Conservation (phyloP, 2,888 invertebrate species). For the Mesorhabditis spiculigera region DNA sequence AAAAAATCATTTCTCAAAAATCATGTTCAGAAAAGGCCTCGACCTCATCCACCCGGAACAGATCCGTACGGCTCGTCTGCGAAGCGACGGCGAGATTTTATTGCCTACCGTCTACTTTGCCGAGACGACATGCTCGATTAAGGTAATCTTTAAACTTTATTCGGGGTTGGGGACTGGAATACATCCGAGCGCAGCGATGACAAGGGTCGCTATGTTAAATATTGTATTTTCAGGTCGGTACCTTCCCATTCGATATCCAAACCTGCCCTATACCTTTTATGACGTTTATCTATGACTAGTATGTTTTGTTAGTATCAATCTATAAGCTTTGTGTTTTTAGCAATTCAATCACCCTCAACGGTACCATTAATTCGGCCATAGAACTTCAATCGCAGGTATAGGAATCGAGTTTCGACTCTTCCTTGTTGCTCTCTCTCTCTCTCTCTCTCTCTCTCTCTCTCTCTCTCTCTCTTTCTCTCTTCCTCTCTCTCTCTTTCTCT, state of each 20-base stretch:
- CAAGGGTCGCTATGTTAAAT: too few species aligned
- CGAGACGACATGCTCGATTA: neutral
- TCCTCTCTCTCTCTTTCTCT: too few species aligned
- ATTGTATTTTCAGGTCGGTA: neutral
- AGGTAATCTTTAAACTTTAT: neutral
- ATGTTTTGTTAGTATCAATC: neutral
- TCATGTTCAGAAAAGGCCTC: too few species aligned
- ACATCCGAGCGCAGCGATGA: too few species aligned
- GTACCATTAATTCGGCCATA: neutral
- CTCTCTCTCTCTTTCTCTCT: too few species aligned
- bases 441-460: too few species aligned
- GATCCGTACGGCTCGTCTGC: too few species aligned
- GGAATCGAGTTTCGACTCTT: too few species aligned
- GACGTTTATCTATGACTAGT: neutral
- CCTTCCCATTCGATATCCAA: neutral
- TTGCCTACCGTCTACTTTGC: neutral
- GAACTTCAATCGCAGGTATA: neutral
- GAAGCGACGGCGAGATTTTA: neutral
- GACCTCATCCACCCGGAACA: too few species aligned
- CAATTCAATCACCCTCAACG: neutral
- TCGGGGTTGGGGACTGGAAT: too few species aligned
- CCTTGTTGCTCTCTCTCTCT: too few species aligned
- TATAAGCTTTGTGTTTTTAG: neutral
- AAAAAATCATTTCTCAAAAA: too few species aligned
- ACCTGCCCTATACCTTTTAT: neutral